A percentile compares a stretch with the other conserved stretches of the same genome.
Evolutionary conservation across 2,888 invertebrate species (phyloP).

Genomic region (Alcis repandata): DNA sequence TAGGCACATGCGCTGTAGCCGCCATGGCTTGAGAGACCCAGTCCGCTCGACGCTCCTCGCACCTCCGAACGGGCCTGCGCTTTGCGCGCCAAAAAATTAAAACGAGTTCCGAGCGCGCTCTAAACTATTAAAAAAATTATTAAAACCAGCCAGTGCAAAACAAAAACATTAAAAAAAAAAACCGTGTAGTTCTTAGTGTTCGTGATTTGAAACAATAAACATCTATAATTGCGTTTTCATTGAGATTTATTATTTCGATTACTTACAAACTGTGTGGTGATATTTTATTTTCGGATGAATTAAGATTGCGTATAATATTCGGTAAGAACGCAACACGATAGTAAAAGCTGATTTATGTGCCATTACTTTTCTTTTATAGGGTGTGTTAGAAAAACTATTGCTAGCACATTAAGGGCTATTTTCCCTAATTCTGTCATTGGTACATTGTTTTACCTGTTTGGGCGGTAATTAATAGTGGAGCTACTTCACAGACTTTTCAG

Average conservation of each 20-base stretch:
- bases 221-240: conserved; percentile 54
- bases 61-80: conserved; percentile 69
- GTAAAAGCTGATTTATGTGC: conserved; percentile 33
- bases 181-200: conserved; percentile 49
- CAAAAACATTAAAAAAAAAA: conserved; percentile 31
- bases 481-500: background rate
- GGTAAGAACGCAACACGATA: conserved; percentile 53
- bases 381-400: conserved; percentile 19
- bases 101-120: conserved; percentile 62
- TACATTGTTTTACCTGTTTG: background rate
- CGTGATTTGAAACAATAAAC: conserved; percentile 51
- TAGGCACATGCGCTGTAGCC: conserved; percentile 74
- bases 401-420: conserved; percentile 1
- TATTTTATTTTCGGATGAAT: conserved; percentile 58
- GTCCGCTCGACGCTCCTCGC: conserved; percentile 73
- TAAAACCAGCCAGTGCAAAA: conserved; percentile 44
- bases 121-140: conserved; percentile 56
- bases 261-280: conserved; percentile 59
- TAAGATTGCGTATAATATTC: conserved; percentile 45
- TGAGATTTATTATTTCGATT: conserved; percentile 55
- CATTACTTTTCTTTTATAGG: conserved; percentile 30
- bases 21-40: conserved; percentile 62
- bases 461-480: background rate
- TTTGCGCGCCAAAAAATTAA: conserved; percentile 63
- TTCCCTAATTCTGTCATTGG: background rate